phyloP scores from a whole-genome alignment of 2,888 invertebrate species.

The Adineta ricciae region DNA sequence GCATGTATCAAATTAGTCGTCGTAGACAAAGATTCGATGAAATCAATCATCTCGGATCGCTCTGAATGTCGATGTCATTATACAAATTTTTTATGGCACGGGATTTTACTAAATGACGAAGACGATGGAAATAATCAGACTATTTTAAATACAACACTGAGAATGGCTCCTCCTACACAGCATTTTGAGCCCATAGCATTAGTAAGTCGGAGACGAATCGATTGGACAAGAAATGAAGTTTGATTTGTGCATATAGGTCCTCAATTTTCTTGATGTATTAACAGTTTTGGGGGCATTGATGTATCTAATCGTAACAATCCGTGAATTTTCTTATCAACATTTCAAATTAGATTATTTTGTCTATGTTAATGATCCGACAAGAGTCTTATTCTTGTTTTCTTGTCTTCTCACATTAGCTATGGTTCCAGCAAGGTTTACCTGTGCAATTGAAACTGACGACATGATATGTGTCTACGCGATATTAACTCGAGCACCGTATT shows the following conservation, averaged over 20 bases:
- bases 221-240: not conserved
- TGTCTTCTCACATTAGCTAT: conserved; percentile 49
- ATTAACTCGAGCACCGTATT: conserved; percentile 88
- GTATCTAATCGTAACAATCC: conserved; percentile 70
- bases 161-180: not conserved
- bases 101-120: not conserved
- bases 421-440: conserved; percentile 71
- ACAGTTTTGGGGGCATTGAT: conserved; percentile 71
- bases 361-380: conserved; percentile 58
- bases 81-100: conserved; percentile 29
- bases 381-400: conserved; percentile 2
- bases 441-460: conserved; percentile 77
- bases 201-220: not conserved
- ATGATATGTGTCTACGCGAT: conserved; percentile 81
- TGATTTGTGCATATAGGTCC: conserved; percentile 40
- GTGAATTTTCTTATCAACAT: conserved; percentile 81
- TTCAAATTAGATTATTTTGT: conserved; percentile 87
- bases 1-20: not conserved
- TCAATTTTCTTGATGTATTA: conserved; percentile 67
- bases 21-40: conserved; percentile 7
- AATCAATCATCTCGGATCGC: not conserved
- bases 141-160: not conserved
- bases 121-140: not conserved
- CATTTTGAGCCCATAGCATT: not conserved
- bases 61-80: conserved; percentile 20